Percentiles rank a stretch among this genome's conserved stretches.
phyloP scores from a whole-genome alignment of 2,797 vertebrate genomes.

The Urosaurus nigricauda region DNA sequence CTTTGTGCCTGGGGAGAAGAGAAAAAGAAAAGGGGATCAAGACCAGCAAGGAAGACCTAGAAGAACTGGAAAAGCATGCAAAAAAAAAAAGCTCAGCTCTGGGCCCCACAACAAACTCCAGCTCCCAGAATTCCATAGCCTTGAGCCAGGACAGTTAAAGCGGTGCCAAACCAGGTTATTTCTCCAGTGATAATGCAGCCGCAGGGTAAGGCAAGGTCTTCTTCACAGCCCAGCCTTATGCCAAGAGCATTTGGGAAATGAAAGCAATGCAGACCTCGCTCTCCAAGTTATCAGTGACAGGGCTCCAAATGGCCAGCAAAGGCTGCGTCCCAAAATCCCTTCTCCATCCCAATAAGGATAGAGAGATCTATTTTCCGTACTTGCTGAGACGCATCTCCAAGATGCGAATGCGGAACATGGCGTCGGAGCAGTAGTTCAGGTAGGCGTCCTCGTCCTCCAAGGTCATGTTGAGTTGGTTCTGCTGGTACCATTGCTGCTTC shows the following conservation, averaged over 20 bases:
- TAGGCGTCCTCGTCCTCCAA: slow-evolving; percentile 76
- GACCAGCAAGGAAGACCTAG: neutral
- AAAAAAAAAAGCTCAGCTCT: no score
- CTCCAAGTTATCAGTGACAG: no score
- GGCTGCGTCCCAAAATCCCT: neutral
- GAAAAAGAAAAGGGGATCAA: neutral
- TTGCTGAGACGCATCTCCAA: slow-evolving; percentile 79
- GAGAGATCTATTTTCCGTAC: slow-evolving; percentile 57
- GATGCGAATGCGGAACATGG: slow-evolving; percentile 78
- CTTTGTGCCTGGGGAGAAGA: slow-evolving; percentile 80
- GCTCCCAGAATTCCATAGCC: no score
- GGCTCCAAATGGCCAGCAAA: no score
- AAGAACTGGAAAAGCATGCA: neutral
- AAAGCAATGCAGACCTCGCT: no score
- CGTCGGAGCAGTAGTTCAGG: slow-evolving; percentile 76
- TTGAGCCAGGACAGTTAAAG: no score
- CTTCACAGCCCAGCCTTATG: no score
- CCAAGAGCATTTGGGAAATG: no score
- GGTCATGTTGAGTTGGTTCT: slow-evolving; percentile 76
- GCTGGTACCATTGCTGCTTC: slow-evolving; percentile 83
- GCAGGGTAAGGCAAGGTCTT: no score
- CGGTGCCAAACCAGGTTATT: no score
- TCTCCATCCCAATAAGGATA: neutral
- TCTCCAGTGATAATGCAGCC: no score
- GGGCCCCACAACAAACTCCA: no score